Evolutionary conservation across 2,797 vertebrate species (phyloP).

Genomic region (Silurus aristotelis): DNA sequence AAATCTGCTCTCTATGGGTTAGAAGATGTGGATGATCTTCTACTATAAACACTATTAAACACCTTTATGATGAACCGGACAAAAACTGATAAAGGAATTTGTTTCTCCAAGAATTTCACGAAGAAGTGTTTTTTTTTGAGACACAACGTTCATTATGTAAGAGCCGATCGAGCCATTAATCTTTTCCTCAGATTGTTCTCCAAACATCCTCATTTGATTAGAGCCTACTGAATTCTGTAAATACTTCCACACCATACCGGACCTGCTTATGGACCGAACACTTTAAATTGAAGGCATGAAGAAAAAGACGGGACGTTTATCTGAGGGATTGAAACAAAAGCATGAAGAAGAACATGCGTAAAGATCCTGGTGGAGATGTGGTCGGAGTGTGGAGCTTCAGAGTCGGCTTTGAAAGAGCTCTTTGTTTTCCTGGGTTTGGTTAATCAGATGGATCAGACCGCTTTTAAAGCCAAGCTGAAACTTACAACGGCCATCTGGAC

Average conservation of each 20-base stretch:
- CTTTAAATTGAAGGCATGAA: background rate
- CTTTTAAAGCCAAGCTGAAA: slow-evolving; percentile 68
- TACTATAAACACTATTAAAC: too few relatives aligned
- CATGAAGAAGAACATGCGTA: slow-evolving; percentile 62
- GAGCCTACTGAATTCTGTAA: background rate
- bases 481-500: slow-evolving; percentile 63
- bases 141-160: background rate
- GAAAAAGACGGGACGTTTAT: background rate
- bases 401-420: slow-evolving; percentile 70
- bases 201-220: slow-evolving; percentile 37
- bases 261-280: background rate
- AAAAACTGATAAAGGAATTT: background rate
- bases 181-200: slow-evolving; percentile 33
- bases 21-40: too few relatives aligned
- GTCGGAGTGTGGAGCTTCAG: slow-evolving; percentile 69
- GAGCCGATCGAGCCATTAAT: background rate
- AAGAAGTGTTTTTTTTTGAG: background rate
- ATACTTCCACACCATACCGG: background rate
- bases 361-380: slow-evolving; percentile 69
- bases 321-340: background rate
- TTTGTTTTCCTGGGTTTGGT: slow-evolving; percentile 76
- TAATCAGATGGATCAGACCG: slow-evolving; percentile 78
- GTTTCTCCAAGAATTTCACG: background rate
- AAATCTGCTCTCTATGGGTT: too few relatives aligned
- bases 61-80: background rate